Conservation (phyloP, 2,797 vertebrate genomes). For the Ceryle rudis region DNA sequence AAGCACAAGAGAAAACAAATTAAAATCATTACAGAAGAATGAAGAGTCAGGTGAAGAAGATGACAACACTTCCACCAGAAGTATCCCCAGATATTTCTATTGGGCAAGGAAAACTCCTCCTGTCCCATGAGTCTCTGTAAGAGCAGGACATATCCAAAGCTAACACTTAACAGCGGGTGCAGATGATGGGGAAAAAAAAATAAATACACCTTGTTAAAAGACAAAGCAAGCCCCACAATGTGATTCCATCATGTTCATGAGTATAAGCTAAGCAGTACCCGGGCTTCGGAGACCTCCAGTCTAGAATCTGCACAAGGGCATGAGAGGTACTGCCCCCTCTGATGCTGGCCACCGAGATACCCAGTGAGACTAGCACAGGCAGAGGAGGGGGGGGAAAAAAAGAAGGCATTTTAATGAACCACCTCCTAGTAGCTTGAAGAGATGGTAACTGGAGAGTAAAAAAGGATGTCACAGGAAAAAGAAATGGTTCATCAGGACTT, state of each 20-base stretch:
- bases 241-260: neutral
- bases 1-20: neutral
- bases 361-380: too few relatives aligned
- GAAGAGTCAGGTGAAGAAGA: neutral
- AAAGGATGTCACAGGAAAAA: neutral
- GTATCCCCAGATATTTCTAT: neutral
- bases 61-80: neutral
- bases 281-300: too few relatives aligned
- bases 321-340: too few relatives aligned
- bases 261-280: too few relatives aligned
- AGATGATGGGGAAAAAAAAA: neutral
- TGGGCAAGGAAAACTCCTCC: neutral
- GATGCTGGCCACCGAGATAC: too few relatives aligned
- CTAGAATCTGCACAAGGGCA: too few relatives aligned
- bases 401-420: too few relatives aligned
- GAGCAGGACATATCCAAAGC: neutral
- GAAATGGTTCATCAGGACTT: neutral
- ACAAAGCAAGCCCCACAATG: rapidly evolving
- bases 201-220: neutral
- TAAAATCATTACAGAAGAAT: neutral
- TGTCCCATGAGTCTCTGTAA: neutral
- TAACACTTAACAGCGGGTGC: neutral
- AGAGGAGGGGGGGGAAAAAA: too few relatives aligned
- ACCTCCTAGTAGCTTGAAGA: too few relatives aligned
- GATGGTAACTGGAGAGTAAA: too few relatives aligned